Conservation (phyloP, 1,140 invertebrate genomes). For the Pentalonia nigronervosa region DNA sequence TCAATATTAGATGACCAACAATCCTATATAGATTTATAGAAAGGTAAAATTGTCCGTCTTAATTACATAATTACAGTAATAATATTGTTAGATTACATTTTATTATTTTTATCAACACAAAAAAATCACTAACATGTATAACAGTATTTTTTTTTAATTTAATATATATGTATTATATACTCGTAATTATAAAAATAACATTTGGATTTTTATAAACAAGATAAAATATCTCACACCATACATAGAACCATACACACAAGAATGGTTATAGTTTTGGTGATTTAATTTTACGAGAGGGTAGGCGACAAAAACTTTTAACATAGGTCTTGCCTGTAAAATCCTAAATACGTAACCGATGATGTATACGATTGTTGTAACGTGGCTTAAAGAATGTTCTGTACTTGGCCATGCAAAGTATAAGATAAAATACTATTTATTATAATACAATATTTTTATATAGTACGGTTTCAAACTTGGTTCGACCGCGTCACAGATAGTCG, state of each 20-base stretch:
- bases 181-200: background rate
- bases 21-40: background rate
- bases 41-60: background rate
- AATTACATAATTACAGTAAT: background rate
- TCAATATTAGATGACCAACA: background rate
- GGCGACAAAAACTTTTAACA: background rate
- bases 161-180: too few species aligned
- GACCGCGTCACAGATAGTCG: background rate
- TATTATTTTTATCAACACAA: background rate
- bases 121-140: background rate
- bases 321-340: background rate
- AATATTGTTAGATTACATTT: background rate
- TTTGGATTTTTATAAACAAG: background rate
- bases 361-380: background rate
- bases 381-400: background rate
- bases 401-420: background rate
- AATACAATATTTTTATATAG: background rate
- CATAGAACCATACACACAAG: background rate
- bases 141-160: background rate
- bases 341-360: background rate
- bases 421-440: background rate
- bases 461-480: background rate
- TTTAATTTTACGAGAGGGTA: background rate
- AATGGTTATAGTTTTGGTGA: background rate
- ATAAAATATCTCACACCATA: too few species aligned